phyloP scores from a whole-genome alignment of 2,888 invertebrate species.

The Leucophora obtusa region DNA sequence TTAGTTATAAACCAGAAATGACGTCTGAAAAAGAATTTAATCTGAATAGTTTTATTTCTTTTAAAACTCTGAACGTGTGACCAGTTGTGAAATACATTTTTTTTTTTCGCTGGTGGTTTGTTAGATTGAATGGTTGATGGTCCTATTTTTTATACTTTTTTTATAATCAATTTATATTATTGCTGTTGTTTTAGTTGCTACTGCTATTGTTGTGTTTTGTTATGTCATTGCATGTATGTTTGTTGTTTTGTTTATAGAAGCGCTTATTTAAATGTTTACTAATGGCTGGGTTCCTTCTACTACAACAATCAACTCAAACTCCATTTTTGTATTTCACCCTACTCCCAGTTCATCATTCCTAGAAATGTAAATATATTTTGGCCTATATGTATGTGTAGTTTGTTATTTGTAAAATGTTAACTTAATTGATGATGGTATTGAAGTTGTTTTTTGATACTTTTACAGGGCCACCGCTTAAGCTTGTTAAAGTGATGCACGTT shows the following conservation, averaged over 20 bases:
- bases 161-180: constrained; percentile 60
- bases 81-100: background rate
- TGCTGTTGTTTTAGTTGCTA: constrained; percentile 23
- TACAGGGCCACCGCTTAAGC: background rate
- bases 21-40: no score
- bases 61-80: constrained; percentile 2
- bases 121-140: constrained; percentile 37
- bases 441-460: constrained; percentile 39
- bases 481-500: background rate
- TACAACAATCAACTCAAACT: constrained; percentile 3
- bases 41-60: background rate
- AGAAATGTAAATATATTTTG: background rate
- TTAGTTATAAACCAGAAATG: no score
- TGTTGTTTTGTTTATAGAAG: constrained; percentile 57
- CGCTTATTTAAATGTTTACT: constrained; percentile 72
- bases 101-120: constrained; percentile 33
- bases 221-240: constrained; percentile 49
- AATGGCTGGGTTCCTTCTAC: constrained; percentile 70
- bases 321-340: background rate
- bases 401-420: constrained; percentile 67
- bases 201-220: constrained; percentile 31
- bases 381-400: constrained; percentile 30
- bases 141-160: constrained; percentile 11
- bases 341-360: background rate
- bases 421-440: constrained; percentile 71